phyloP scores from a whole-genome alignment of 2,113 vertebrate species.

The Chamaea fasciata region DNA sequence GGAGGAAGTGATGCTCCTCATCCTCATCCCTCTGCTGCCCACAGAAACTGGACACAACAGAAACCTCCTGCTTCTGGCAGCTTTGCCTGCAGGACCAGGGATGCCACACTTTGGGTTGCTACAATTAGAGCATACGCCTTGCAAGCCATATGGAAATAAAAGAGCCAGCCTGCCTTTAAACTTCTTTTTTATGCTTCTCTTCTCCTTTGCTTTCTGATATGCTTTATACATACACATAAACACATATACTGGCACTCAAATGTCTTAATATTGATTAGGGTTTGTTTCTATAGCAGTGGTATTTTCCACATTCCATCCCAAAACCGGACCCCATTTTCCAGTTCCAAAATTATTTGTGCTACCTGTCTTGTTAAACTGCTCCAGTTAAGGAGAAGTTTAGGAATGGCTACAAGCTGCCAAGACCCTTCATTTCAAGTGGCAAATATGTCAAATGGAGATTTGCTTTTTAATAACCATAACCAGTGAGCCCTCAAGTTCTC shows the following conservation, averaged over 20 bases:
- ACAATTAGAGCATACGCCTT: background rate
- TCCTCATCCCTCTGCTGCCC: background rate
- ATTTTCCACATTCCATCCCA: background rate
- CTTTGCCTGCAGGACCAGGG: background rate
- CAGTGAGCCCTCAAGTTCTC: background rate
- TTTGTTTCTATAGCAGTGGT: background rate
- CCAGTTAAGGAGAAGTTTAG: background rate
- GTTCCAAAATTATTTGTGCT: background rate
- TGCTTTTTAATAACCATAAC: background rate
- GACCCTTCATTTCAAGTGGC: background rate
- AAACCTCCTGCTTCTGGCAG: background rate
- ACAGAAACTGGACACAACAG: background rate
- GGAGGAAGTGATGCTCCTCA: background rate
- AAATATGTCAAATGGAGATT: background rate
- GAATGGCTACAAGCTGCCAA: background rate
- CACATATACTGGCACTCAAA: background rate
- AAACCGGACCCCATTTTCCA: background rate
- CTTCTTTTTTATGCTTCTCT: background rate
- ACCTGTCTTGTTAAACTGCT: background rate
- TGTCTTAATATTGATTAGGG: background rate
- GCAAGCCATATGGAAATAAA: rapidly evolving
- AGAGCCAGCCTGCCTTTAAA: background rate
- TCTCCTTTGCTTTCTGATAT: background rate
- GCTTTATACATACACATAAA: background rate
- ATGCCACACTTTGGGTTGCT: background rate